Percentiles rank a stretch among this genome's conserved stretches.
These are phyloP conservation scores for Charina bottae DNA, from an alignment of 2,113 vertebrate species.

Conservation along the genomic window DNA sequence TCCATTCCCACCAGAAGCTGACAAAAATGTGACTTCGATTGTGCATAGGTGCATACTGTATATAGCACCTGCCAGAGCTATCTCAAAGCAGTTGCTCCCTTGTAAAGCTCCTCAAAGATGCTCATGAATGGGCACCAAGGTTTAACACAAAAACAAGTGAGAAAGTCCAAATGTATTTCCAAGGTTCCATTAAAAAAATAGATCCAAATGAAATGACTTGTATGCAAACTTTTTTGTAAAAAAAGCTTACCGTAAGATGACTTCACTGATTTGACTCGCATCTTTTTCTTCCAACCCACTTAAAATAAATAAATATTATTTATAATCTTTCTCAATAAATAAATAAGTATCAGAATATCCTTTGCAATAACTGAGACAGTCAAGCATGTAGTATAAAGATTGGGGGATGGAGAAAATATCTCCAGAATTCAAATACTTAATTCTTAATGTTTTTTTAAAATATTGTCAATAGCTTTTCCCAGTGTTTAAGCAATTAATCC, in stretches of 20 bases:
- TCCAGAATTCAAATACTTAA: conserved; percentile 50
- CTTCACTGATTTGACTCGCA: neutral
- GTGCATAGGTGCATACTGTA: neutral
- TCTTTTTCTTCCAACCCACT: neutral
- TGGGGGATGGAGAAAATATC: conserved; percentile 42
- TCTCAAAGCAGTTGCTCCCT: neutral
- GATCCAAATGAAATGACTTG: neutral
- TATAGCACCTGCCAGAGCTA: neutral
- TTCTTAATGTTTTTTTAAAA: conserved; percentile 54
- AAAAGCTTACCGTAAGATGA: neutral
- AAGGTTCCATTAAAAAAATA: neutral
- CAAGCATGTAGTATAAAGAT: neutral
- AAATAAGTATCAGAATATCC: neutral
- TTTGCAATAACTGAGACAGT: conserved; percentile 19
- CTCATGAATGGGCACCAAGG: neutral
- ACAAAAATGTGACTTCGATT: neutral
- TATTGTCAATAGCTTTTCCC: conserved; percentile 58
- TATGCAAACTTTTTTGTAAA: neutral
- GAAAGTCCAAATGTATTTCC: neutral
- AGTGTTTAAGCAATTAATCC: conserved; percentile 44
- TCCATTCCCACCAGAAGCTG: too few species aligned
- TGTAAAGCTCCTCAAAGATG: neutral
- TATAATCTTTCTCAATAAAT: neutral
- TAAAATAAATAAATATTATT: neutral
- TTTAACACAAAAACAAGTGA: neutral